phyloP scores from a whole-genome alignment of 2,797 vertebrate genomes.

The Spondyliosoma cantharus region DNA sequence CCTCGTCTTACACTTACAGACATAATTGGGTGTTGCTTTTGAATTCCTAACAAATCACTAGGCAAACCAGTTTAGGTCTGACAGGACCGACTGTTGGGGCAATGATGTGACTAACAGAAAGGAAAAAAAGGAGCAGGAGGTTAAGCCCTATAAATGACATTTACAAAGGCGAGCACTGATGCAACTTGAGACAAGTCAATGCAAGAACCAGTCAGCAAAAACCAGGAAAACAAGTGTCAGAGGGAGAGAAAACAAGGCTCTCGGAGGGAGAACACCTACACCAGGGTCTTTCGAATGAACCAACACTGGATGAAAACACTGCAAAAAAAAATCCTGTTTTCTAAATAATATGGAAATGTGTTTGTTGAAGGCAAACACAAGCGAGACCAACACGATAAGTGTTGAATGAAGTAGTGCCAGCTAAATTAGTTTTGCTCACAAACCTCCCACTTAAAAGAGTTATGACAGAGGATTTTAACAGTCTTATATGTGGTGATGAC shows the following conservation, averaged over 20 bases:
- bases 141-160: conserved; percentile 9
- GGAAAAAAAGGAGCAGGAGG: not conserved
- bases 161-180: conserved; percentile 26
- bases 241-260: not conserved
- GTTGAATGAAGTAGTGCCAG: not conserved
- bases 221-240: conserved; percentile 39
- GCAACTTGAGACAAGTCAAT: conserved; percentile 41
- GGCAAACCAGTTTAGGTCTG: conserved; percentile 52
- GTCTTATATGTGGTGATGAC: not conserved
- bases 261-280: not conserved
- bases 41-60: conserved; percentile 52
- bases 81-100: conserved; percentile 21
- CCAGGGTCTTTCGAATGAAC: too few relatives aligned
- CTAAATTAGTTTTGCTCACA: not conserved
- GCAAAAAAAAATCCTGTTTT: too few relatives aligned
- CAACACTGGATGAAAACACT: too few relatives aligned
- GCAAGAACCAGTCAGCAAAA: conserved; percentile 34
- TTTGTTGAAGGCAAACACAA: too few relatives aligned
- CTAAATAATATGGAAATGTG: too few relatives aligned
- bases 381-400: too few relatives aligned
- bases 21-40: conserved; percentile 49
- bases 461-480: not conserved
- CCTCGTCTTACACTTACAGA: conserved; percentile 5
- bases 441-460: not conserved
- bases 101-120: conserved; percentile 7